A percentile compares a stretch with the other conserved stretches of the same genome.
Conservation (phyloP, 2,113 vertebrate species). For the Lepus europaeus region DNA sequence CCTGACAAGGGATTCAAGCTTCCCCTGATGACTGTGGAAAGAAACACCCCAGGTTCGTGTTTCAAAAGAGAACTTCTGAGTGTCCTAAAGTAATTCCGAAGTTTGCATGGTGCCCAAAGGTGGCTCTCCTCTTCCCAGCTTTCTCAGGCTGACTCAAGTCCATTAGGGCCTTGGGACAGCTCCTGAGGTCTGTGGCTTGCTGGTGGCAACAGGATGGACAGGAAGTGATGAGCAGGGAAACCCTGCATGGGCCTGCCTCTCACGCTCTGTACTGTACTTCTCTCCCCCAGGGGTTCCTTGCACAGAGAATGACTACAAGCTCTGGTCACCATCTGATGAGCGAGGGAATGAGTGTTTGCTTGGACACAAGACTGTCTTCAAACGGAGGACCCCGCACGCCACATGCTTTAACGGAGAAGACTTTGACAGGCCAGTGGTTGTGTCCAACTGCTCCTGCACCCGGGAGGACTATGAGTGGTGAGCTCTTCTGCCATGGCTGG, state of each 20-base stretch:
- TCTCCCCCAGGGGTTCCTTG: conserved; percentile 93
- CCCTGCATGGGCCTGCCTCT: fast-evolving
- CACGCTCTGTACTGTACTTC: not conserved
- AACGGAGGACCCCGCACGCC: conserved; percentile 95
- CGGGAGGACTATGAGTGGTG: conserved; percentile 98
- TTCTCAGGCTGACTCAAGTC: not conserved
- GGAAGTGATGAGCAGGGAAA: not conserved
- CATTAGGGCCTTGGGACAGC: fast-evolving
- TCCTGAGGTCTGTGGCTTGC: not conserved
- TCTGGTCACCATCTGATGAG: conserved; percentile 97
- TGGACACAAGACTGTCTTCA: conserved; percentile 95
- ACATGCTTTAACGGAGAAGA: conserved; percentile 98
- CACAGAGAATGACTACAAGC: conserved; percentile 97
- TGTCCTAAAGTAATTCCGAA: not conserved
- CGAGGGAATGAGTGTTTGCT: conserved; percentile 96
- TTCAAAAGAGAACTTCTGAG: not conserved
- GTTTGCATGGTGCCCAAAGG: not conserved
- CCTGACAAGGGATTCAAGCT: not conserved
- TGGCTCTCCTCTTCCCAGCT: not conserved
- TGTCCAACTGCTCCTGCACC: conserved; percentile 98
- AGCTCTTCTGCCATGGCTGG: not conserved
- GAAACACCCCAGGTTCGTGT: not conserved
- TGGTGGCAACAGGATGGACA: fast-evolving
- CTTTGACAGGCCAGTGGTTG: conserved; percentile 95
- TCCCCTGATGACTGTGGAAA: not conserved